Base-by-base conservation (phyloP, 2,797 vertebrate genomes). In the Podarcis siculus region DNA sequence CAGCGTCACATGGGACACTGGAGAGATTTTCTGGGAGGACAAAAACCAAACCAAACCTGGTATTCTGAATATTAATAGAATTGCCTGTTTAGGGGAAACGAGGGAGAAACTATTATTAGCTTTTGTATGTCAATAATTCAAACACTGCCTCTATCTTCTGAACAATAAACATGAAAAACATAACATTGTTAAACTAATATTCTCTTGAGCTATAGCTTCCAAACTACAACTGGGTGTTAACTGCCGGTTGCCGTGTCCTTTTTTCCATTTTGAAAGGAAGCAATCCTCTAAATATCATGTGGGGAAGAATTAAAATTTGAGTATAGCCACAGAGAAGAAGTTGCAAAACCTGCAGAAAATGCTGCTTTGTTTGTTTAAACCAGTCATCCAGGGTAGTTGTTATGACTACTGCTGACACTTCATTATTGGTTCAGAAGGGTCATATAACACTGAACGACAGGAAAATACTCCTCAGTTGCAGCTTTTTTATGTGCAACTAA, bases 371-470 rank as follows among this genome's bases (percentile, higher is more conserved):
- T 87, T 82, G 58, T 64, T 82, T 64, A 75, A 39, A 64, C 71
- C 75, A 71, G 78, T 72, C 79, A 87, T 42, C 78, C 9, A 35
- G 49, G 66, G 27, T 73, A 61, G 67, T 87, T 64, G 39, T 80
- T 87, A 86, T 79, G 67, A 49, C 86, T 87, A 82, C 79, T 75
- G 83, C 55, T 79, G 85, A 82, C 69, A 66, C 39, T 87, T 76
- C 55, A 87, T 35, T 75, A 27, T 45, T 75, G n/a, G 55, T 73
- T 66, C 49, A 61, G 55, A 81, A 87, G 79, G 84, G 7, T 86
- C 61, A 45, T 78, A 86, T 77, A 66, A 42, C 37, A 32, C 79
- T 35, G 79, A 81, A 80, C 4, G 30, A n/a, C 19, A 81, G 58
- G 67, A 58, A 73, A 13, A 87, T 37, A 64, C 19, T 61, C 19